Percentiles rank a stretch among this genome's conserved stretches.
Evolutionary conservation across 2,888 invertebrate species (phyloP).

Genomic region (Ochlodes sylvanus): DNA sequence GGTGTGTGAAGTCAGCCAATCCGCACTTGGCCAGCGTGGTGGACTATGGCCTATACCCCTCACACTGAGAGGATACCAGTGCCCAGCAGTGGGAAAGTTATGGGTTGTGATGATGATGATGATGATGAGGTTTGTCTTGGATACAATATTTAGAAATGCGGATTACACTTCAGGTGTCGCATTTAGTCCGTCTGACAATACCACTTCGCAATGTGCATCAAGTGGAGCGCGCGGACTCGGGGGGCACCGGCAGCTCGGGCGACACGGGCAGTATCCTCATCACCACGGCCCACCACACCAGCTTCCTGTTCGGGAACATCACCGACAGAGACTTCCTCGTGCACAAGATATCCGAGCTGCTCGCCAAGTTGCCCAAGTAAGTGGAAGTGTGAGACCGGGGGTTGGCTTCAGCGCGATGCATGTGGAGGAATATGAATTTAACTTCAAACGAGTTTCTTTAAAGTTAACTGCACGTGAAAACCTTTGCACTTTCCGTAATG

Average conservation of each 20-base stretch:
- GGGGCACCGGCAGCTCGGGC: slow-evolving; percentile 86
- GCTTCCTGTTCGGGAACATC: slow-evolving; percentile 95
- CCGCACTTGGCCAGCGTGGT: no score
- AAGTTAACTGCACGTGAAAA: not conserved
- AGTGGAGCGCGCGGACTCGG: slow-evolving; percentile 91
- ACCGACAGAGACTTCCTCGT: slow-evolving; percentile 95
- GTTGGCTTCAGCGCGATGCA: not conserved
- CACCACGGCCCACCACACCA: slow-evolving; percentile 91
- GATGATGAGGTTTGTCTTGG: no score
- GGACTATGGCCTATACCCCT: no score
- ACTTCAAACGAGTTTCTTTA: not conserved
- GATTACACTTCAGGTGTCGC: slow-evolving; percentile 85
- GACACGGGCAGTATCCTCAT: slow-evolving; percentile 89
- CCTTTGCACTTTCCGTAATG: not conserved
- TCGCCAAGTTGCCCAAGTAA: slow-evolving; percentile 88
- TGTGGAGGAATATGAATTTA: not conserved
- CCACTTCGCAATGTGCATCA: slow-evolving; percentile 93
- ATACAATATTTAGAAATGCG: not conserved
- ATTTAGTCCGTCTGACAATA: slow-evolving; percentile 94
- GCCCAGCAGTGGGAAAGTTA: no score
- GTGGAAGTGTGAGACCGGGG: slow-evolving; percentile 42
- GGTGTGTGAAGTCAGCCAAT: no score
- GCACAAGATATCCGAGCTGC: slow-evolving; percentile 94
- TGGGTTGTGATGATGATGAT: no score
- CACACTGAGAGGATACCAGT: no score